A percentile compares a stretch with the other conserved stretches of the same genome.
These are phyloP conservation scores for Onychostruthus taczanowskii DNA, from an alignment of 2,113 vertebrate species.

Conservation along the genomic window DNA sequence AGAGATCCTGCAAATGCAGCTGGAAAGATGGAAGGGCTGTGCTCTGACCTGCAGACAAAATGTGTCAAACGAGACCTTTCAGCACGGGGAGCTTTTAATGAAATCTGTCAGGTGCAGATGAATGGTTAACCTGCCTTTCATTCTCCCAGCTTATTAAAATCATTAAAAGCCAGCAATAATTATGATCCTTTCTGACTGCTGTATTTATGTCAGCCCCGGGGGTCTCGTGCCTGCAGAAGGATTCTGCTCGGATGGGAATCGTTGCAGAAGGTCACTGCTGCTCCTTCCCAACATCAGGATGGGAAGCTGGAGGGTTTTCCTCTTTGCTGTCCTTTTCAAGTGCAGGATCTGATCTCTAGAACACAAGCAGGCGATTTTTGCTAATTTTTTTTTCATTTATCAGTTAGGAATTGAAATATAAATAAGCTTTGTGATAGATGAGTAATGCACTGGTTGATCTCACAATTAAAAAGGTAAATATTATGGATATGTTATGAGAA, in stretches of 20 bases:
- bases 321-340: neutral
- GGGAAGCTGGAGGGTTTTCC: neutral
- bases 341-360: neutral
- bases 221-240: neutral
- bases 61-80: conserved; percentile 9
- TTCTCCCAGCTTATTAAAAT: neutral
- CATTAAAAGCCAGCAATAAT: neutral
- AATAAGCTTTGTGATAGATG: neutral
- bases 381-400: neutral
- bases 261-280: neutral
- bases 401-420: neutral
- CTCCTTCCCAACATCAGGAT: accelerated
- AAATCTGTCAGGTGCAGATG: neutral
- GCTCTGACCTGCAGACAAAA: conserved; percentile 1
- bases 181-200: neutral
- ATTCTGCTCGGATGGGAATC: neutral
- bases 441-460: too few relatives aligned
- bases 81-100: neutral
- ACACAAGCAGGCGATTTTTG: neutral
- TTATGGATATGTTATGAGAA: too few relatives aligned
- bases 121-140: neutral
- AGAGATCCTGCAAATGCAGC: neutral
- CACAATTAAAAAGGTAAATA: too few relatives aligned
- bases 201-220: neutral
- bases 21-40: neutral